Evolutionary conservation across 2,113 vertebrate species (phyloP).

Genomic region (Microcebus lehilahytsara): DNA sequence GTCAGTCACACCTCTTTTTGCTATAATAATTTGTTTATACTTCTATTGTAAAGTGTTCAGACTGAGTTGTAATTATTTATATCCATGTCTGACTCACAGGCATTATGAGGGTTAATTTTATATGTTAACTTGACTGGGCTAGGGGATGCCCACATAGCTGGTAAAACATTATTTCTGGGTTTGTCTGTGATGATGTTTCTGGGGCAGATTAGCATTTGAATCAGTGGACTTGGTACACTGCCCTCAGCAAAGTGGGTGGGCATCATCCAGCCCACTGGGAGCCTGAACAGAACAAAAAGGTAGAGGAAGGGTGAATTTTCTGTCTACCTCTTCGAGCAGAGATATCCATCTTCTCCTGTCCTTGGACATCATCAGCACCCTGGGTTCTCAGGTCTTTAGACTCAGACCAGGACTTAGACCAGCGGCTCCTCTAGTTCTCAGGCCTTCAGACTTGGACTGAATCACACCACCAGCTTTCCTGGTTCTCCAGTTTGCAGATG

Average conservation of each 20-base stretch:
- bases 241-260: not conserved
- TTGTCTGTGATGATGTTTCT: not conserved
- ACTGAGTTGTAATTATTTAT: not conserved
- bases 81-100: not conserved
- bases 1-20: not conserved
- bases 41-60: not conserved
- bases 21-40: not conserved
- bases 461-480: not conserved
- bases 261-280: too few species aligned
- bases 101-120: not conserved
- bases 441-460: not conserved
- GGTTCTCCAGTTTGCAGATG: not conserved
- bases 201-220: not conserved
- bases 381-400: not conserved
- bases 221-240: not conserved
- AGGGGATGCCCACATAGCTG: not conserved
- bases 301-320: not conserved
- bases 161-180: not conserved
- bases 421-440: not conserved
- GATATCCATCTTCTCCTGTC: not conserved
- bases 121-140: not conserved
- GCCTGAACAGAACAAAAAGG: not conserved
- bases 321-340: not conserved
- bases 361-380: not conserved
- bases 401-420: not conserved